phyloP scores from a whole-genome alignment of 1,140 invertebrate species.

The Heliconius congener region DNA sequence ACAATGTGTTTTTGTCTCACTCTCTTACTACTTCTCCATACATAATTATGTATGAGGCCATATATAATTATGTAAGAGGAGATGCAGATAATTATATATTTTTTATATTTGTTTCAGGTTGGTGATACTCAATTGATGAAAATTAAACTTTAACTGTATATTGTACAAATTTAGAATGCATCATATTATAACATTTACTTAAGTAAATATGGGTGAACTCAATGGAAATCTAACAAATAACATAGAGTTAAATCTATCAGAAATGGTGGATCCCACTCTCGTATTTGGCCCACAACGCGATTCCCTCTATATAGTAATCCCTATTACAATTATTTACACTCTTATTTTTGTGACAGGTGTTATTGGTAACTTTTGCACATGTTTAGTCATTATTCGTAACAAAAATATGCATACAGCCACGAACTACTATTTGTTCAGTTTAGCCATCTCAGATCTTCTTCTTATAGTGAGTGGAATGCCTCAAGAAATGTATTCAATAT shows the following conservation, averaged over 20 bases:
- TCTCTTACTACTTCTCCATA: too few species aligned
- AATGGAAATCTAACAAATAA: constrained; percentile 39
- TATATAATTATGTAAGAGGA: too few species aligned
- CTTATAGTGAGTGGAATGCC: constrained; percentile 90
- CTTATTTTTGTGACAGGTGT: constrained; percentile 93
- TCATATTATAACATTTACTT: not conserved
- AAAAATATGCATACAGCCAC: constrained; percentile 96
- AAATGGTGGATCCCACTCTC: constrained; percentile 51
- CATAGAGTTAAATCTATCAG: constrained; percentile 37
- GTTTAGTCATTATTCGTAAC: constrained; percentile 94
- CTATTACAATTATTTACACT: constrained; percentile 90
- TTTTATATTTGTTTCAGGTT: too few species aligned
- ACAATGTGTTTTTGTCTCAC: too few species aligned
- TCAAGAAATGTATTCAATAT: constrained; percentile 93
- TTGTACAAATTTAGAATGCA: not conserved
- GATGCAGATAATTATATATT: too few species aligned
- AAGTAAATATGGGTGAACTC: not conserved
- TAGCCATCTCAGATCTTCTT: constrained; percentile 96
- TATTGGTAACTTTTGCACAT: constrained; percentile 95
- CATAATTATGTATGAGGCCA: too few species aligned
- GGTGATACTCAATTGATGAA: not conserved
- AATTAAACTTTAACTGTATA: not conserved
- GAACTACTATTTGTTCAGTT: constrained; percentile 96
- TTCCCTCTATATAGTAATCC: constrained; percentile 87
- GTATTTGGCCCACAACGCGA: constrained; percentile 83